Evolutionary conservation across 2,797 vertebrate species (phyloP).

Genomic region (Micromesistius poutassou): DNA sequence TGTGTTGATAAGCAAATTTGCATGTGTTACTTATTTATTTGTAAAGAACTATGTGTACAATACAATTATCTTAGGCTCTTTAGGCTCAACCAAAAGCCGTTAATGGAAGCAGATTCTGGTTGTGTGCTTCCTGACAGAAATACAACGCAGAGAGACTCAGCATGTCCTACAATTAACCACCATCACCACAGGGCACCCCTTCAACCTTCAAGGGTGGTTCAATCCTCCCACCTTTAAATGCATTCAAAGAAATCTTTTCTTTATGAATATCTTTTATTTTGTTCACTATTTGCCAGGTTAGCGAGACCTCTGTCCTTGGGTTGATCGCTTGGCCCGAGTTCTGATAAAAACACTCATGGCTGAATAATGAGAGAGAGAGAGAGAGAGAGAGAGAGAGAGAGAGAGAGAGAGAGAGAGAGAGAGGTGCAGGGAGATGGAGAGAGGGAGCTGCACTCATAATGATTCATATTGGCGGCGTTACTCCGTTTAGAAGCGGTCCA

Average conservation of each 20-base stretch:
- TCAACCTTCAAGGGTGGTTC: too few relatives aligned
- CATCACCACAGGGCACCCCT: background rate
- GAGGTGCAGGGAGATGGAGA: background rate
- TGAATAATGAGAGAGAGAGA: constrained; percentile 15
- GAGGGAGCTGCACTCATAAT: background rate
- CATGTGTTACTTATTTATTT: background rate
- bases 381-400: constrained; percentile 13
- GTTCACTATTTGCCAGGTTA: constrained; percentile 15
- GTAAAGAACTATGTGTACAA: background rate
- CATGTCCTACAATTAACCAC: background rate
- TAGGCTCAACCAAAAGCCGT: background rate
- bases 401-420: constrained; percentile 3
- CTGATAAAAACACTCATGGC: constrained; percentile 34
- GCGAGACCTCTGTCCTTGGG: constrained; percentile 23
- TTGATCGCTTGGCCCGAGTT: constrained; percentile 40
- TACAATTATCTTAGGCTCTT: background rate
- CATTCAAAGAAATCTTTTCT: background rate
- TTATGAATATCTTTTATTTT: background rate
- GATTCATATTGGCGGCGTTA: constrained; percentile 43
- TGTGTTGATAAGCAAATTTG: background rate
- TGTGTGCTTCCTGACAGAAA: background rate
- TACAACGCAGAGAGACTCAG: background rate
- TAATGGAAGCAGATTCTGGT: background rate
- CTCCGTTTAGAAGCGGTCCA: constrained; percentile 41
- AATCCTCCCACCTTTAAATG: background rate